phyloP scores from a whole-genome alignment of 2,888 invertebrate genomes.

The Erebia palarica region DNA sequence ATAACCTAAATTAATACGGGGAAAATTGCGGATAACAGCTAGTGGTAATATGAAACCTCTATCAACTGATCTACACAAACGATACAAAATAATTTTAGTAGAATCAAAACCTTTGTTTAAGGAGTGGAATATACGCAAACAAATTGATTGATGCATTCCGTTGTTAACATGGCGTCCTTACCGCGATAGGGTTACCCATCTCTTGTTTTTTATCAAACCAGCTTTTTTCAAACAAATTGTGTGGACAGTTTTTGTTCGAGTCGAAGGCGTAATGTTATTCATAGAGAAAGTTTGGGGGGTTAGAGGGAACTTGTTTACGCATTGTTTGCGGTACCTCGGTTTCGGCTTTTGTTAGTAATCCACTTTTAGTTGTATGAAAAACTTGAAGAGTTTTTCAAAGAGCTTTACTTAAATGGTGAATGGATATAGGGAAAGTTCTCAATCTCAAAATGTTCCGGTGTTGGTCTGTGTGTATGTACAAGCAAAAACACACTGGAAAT shows the following conservation, averaged over 20 bases:
- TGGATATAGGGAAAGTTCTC: background rate
- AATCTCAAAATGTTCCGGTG: background rate
- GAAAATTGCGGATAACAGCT: too few relatives aligned
- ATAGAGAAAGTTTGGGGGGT: conserved; percentile 37
- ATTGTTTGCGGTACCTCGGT: conserved; percentile 28
- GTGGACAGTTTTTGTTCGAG: conserved; percentile 36
- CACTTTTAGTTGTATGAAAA: conserved; percentile 24
- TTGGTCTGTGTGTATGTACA: too few relatives aligned
- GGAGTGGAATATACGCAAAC: background rate
- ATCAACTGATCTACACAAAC: background rate
- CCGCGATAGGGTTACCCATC: conserved; percentile 42
- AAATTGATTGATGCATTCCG: conserved; percentile 1
- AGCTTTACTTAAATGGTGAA: background rate
- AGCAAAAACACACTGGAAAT: too few relatives aligned
- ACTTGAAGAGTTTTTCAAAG: conserved; percentile 14
- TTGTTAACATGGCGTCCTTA: background rate
- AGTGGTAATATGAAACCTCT: background rate
- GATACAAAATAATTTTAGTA: too few relatives aligned
- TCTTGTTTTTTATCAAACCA: conserved; percentile 32
- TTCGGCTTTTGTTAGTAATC: conserved; percentile 28
- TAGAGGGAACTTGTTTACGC: conserved; percentile 34
- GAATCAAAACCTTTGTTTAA: background rate
- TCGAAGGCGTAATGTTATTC: conserved; percentile 39
- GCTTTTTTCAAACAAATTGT: conserved; percentile 31
- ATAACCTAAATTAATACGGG: background rate